Base-by-base conservation (phyloP, 2,888 invertebrate species). In the Teleiodes luculella region DNA sequence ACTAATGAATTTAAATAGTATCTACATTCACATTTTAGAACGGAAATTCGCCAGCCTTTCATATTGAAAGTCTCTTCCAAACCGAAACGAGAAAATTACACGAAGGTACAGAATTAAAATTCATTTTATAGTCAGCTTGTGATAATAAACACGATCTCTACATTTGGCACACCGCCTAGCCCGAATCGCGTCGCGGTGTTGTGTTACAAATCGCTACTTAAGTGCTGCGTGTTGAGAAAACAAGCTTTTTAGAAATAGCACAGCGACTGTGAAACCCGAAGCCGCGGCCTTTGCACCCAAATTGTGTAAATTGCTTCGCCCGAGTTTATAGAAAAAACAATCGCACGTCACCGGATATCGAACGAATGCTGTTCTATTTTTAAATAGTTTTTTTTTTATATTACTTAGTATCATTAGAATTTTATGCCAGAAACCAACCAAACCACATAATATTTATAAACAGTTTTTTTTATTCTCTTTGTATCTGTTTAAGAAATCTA, bases 181-280 rank as follows among this genome's bases (percentile, higher is more conserved):
- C 76, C 64, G 70, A 82, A 78, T 83, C 77, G 74, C 74, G 66
- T 71, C 54, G 56, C 57, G 65, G 76, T 79, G 70, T 88, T 70
- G 65, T 68, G 72, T 88, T 87, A 78, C 88, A 68, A 78, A 79
- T 79, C 74, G 74, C 76, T 79, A 78, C 83, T 83, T 86, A 87
- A 86, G 83, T 72, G 85, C 83, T 81, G 80, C 82, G 80, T 63
- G 80, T 74, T 87, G 82, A 69, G 78, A 88, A 86, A 88, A 89
- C 86, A 89, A 76, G 80, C 82, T 81, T 83, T 87, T 88, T 86
- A 80, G 85, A 88, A 89, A 88, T 86, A 86, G 85, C 84, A 77
- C 77, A 68, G 43, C 43, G 66, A 28, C 67, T 68, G 72, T 72
- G 85, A 67, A 86, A 86, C 71, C 56, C 56, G 80, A 88, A 55